Evolutionary conservation across 2,888 invertebrate genomes (phyloP).

Genomic region (Timandra comae): DNA sequence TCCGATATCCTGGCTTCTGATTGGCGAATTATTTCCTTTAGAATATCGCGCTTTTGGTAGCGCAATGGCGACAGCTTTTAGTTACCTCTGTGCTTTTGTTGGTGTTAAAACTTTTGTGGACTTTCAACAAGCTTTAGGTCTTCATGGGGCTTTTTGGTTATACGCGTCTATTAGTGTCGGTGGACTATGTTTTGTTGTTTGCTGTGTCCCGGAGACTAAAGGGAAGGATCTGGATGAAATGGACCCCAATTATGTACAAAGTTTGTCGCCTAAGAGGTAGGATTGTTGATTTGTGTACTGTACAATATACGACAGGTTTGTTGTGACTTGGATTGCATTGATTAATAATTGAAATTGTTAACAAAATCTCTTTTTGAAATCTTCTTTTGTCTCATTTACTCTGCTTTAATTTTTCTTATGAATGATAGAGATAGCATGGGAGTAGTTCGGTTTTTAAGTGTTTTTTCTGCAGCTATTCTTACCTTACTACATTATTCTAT

Average conservation of each 20-base stretch:
- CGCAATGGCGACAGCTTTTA: conserved; percentile 90
- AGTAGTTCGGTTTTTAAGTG: too few relatives aligned
- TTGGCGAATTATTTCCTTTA: conserved; percentile 88
- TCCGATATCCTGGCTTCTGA: conserved; percentile 90
- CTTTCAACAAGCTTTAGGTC: conserved; percentile 83
- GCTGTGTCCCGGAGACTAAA: conserved; percentile 93
- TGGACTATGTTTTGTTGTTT: conserved; percentile 89
- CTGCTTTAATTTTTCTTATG: too few relatives aligned
- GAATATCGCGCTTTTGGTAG: conserved; percentile 91
- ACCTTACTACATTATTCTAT: too few relatives aligned
- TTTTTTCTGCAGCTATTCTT: too few relatives aligned
- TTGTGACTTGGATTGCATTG: too few relatives aligned
- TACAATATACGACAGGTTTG: too few relatives aligned
- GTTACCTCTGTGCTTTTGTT: conserved; percentile 90
- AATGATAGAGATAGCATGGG: too few relatives aligned
- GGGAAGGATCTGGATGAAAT: conserved; percentile 93
- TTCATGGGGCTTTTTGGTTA: conserved; percentile 92
- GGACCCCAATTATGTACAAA: conserved; percentile 81
- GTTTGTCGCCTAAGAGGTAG: conserved; percentile 66
- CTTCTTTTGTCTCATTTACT: too few relatives aligned
- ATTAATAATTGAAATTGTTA: too few relatives aligned
- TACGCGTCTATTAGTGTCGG: conserved; percentile 89
- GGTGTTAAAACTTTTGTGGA: conserved; percentile 92
- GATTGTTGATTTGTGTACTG: conserved; percentile 7
- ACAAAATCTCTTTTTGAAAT: too few relatives aligned